These are phyloP conservation scores for Bradypodion ventrale DNA, from an alignment of 2,797 vertebrate species.

Conservation along the genomic window DNA sequence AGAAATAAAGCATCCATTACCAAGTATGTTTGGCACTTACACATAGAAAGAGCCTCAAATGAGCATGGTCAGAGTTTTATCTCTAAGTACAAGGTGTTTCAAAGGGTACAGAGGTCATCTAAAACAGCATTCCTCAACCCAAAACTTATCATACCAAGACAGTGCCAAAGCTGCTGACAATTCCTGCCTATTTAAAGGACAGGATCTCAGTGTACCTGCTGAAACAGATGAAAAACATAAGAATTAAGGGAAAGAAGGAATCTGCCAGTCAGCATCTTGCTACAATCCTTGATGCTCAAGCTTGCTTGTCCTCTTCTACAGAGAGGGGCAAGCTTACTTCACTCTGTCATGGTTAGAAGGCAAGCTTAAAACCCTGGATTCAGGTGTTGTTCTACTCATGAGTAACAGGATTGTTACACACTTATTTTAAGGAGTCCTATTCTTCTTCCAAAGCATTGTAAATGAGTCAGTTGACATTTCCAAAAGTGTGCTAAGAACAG, in stretches of 20 bases:
- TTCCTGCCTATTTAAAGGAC: constrained; percentile 39
- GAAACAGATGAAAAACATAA: background rate
- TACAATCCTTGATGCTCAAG: background rate
- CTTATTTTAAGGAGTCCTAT: background rate
- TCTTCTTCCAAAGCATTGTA: background rate
- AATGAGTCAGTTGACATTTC: background rate
- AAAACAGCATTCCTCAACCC: constrained; percentile 20
- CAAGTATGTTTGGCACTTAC: too few relatives aligned
- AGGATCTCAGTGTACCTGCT: constrained; percentile 12
- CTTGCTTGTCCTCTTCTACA: background rate
- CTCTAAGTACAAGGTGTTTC: background rate
- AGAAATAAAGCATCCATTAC: background rate
- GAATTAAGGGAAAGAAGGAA: background rate
- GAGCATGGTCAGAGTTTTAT: constrained; percentile 6
- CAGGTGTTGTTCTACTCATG: too few relatives aligned
- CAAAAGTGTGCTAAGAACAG: background rate
- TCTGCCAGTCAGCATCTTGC: background rate
- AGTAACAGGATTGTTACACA: too few relatives aligned
- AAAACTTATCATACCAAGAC: constrained; percentile 28
- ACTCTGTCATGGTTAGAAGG: too few relatives aligned
- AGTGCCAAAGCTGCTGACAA: constrained; percentile 41
- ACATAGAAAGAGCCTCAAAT: constrained; percentile 14
- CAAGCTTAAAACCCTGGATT: too few relatives aligned
- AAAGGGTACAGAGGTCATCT: background rate
- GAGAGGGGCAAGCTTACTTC: background rate